Evolutionary conservation across 2,113 vertebrate species (phyloP).

Genomic region (Proteles cristata): DNA sequence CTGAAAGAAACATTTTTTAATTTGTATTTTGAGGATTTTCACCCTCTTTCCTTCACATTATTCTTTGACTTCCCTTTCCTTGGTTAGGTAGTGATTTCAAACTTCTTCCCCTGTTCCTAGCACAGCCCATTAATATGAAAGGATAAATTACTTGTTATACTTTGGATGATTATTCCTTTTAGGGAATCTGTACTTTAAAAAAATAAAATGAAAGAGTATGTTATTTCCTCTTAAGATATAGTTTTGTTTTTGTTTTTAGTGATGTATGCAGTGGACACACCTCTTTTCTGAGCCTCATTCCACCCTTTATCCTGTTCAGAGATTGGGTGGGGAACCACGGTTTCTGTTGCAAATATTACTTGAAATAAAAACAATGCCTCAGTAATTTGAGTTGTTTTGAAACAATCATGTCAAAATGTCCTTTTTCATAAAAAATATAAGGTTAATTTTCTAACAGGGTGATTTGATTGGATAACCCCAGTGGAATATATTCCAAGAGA

Average conservation of each 20-base stretch:
- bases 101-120: not conserved
- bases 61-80: not conserved
- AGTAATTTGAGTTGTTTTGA: slow-evolving; percentile 70
- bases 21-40: not conserved
- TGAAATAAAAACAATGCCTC: slow-evolving; percentile 63
- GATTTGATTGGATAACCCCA: slow-evolving; percentile 37
- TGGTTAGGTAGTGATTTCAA: not conserved
- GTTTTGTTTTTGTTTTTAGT: not conserved
- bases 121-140: not conserved
- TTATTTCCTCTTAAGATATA: slow-evolving; percentile 50
- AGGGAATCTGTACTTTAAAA: slow-evolving; percentile 17
- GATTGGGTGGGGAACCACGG: slow-evolving; percentile 37
- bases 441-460: slow-evolving; percentile 49
- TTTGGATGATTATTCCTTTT: not conserved
- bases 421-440: slow-evolving; percentile 60
- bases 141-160: not conserved
- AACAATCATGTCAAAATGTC: slow-evolving; percentile 55
- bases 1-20: not conserved
- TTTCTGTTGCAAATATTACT: slow-evolving; percentile 57
- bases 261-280: not conserved
- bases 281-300: slow-evolving; percentile 35
- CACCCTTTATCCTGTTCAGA: slow-evolving; percentile 12
- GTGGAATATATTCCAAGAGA: not conserved
- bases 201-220: slow-evolving; percentile 31
- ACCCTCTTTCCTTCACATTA: not conserved